Evolutionary conservation across 2,113 vertebrate species (phyloP), one percentile per base, ranked within the genome.

Genomic region (Mirza zaza): DNA sequence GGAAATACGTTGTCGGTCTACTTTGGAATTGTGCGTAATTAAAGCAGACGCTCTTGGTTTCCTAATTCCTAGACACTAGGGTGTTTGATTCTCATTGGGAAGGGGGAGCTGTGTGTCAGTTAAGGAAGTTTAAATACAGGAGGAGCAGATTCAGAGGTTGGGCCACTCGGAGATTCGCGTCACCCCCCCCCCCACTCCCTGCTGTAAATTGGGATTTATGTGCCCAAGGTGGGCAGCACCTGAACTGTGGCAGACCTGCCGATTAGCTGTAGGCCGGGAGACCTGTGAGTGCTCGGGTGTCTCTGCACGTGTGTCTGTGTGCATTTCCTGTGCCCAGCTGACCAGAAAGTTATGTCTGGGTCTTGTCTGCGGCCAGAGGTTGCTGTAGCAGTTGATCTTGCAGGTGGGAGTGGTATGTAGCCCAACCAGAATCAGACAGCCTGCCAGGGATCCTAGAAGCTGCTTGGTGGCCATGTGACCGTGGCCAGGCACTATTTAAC

Each of bases 1-100:
- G 95, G 97, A 97, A 98, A 98, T 97, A 96, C 91, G 87, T 97
- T 90, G 89, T 97, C 68, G 83, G 67, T 96, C 94, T 95, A 90
- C 81, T 97, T 95, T 95, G 90, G 80, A 90, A 95, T 75, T 88
- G 39, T 39, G 91, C 55, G 68, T 91, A 65, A 89, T 63, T 75
- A 52, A 95, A 93, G 90, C 80, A 75, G 91, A 39, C 50, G 87
- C 50, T 83, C 39, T 90, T 36, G 87, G 59, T 95, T 95, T 97
- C 45, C 3, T 91, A 80, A 93, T 96, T 94, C 90, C 75, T 94
- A 42, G 81, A 36, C 67, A 57, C 77, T 68, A 2, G 65, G 61
- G 77, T 94, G 70, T 87, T 87, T 88, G 87, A 18, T 92, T 59
- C 65, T 59, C 39, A 27, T 27, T 86, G 82, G 42, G 39, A 57